Evolutionary conservation across 1,140 invertebrate genomes (phyloP).

Genomic region (Helicorthomorpha holstii): DNA sequence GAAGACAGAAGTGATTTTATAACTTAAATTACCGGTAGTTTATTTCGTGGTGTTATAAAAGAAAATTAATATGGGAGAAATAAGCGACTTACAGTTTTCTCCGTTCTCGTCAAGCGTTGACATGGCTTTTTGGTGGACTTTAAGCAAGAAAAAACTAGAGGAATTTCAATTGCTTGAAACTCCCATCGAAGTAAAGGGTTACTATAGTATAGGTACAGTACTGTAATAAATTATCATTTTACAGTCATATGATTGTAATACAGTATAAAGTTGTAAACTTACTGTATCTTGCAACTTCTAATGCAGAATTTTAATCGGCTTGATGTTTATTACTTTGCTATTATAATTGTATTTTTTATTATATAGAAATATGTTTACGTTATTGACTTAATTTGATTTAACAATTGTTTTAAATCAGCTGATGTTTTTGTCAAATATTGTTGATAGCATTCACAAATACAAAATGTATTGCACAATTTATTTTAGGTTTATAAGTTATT

Average conservation of each 20-base stretch:
- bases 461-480: too few relatives aligned
- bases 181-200: slow-evolving; percentile 45
- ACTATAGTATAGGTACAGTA: slow-evolving; percentile 40
- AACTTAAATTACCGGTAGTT: too few relatives aligned
- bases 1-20: too few relatives aligned
- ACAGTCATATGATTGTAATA: not conserved
- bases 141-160: slow-evolving; percentile 73
- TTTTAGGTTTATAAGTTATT: too few relatives aligned
- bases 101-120: slow-evolving; percentile 42
- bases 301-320: not conserved
- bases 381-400: not conserved
- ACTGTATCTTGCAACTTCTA: not conserved
- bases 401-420: slow-evolving; percentile 2
- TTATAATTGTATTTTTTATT: too few relatives aligned
- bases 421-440: not conserved
- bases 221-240: not conserved
- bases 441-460: too few relatives aligned
- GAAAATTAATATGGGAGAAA: too few relatives aligned
- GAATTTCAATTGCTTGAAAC: slow-evolving; percentile 64
- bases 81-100: slow-evolving; percentile 32
- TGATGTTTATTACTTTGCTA: not conserved
- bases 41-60: too few relatives aligned
- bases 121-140: slow-evolving; percentile 78
- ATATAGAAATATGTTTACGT: too few relatives aligned
- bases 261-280: not conserved